phyloP scores from a whole-genome alignment of 2,888 invertebrate genomes.

The Gastracanthus pulcherrimus region DNA sequence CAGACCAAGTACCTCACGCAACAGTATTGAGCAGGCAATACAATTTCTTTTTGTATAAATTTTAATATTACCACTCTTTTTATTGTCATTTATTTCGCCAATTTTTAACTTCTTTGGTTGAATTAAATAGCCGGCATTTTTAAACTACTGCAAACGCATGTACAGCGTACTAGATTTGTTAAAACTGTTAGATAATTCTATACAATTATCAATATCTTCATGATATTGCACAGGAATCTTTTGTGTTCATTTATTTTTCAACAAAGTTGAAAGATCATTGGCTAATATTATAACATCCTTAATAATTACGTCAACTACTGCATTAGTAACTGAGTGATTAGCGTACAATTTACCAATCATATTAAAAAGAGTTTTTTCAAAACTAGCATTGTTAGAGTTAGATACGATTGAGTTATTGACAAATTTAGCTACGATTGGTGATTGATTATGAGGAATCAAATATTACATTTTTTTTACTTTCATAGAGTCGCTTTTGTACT shows the following conservation, averaged over 20 bases:
- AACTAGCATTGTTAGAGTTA: background rate
- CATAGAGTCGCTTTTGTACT: background rate
- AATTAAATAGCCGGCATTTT: no score
- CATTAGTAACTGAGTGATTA: conserved; percentile 23
- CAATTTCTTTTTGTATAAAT: conserved; percentile 16
- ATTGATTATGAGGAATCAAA: background rate
- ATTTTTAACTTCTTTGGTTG: conserved; percentile 12
- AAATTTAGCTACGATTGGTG: no score
- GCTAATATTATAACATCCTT: conserved; percentile 21
- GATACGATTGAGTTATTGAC: background rate
- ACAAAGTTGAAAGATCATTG: background rate
- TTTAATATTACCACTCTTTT: conserved; percentile 7
- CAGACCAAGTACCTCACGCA: no score
- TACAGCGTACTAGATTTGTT: conserved; percentile 27
- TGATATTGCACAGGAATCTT: background rate
- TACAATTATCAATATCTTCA: no score
- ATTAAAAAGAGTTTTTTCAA: background rate
- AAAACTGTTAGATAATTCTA: conserved; percentile 35
- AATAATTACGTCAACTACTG: conserved; percentile 31
- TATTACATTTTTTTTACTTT: background rate
- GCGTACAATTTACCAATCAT: conserved; percentile 46
- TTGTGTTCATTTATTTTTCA: conserved; percentile 9
- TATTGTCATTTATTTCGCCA: conserved; percentile 37
- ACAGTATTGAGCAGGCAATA: no score
- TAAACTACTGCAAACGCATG: no score